Conservation (phyloP, 2,888 invertebrate species). For the Omphaloscelis lunosa region DNA sequence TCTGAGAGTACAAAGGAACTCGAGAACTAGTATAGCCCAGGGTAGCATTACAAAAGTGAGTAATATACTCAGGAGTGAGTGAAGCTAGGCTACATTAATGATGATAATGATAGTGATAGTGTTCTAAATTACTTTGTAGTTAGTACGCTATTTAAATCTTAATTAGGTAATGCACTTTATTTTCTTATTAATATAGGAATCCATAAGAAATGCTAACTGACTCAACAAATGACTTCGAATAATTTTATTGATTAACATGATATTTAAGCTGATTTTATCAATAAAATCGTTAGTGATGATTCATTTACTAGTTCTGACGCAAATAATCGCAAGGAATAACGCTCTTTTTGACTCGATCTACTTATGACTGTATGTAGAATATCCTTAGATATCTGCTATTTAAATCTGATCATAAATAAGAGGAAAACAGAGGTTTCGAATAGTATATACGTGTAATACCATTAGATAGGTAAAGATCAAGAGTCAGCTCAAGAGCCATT, state of each 20-base stretch:
- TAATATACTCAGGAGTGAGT: background rate
- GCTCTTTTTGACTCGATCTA: background rate
- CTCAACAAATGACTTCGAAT: background rate
- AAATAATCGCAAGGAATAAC: background rate
- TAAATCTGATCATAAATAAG: background rate
- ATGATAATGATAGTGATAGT: background rate
- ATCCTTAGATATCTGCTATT: background rate
- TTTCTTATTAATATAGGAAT: background rate
- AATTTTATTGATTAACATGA: background rate
- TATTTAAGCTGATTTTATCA: background rate
- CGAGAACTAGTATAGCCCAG: background rate
- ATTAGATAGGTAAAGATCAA: constrained; percentile 2
- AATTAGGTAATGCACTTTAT: background rate
- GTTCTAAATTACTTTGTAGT: background rate
- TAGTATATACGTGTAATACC: background rate
- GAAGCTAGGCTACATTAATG: background rate
- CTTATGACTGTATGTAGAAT: background rate
- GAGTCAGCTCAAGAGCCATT: no score
- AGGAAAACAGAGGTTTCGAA: no score
- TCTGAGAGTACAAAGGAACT: background rate
- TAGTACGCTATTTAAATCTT: no score
- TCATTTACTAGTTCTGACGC: background rate
- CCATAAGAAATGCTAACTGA: background rate
- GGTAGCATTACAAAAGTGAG: background rate
- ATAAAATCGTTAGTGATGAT: background rate